Percentiles rank a stretch among this genome's conserved stretches.
Evolutionary conservation across 2,888 invertebrate genomes (phyloP).

Genomic region (Zhuqinia jingwanae): DNA sequence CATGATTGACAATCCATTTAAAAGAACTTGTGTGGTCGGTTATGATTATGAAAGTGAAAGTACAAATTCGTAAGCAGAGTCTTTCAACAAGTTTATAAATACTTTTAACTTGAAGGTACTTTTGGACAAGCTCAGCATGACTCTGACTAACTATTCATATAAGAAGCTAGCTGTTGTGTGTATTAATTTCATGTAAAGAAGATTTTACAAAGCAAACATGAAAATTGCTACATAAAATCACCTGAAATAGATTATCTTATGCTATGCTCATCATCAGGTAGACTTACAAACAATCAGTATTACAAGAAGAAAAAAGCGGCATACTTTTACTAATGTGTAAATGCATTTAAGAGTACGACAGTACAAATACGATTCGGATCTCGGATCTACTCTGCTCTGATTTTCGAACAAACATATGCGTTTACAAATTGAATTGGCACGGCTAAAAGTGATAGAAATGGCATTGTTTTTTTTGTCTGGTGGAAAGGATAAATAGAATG

Average conservation of each 20-base stretch:
- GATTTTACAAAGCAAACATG: too few species aligned
- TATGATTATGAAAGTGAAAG: background rate
- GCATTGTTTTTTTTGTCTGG: background rate
- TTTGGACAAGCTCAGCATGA: conserved; percentile 19
- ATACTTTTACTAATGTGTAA: background rate
- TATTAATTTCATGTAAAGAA: too few species aligned
- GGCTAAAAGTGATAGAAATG: conserved; percentile 41
- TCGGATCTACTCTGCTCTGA: background rate
- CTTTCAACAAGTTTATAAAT: conserved; percentile 2
- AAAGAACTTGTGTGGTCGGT: conserved; percentile 12
- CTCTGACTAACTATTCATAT: background rate
- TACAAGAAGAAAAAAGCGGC: background rate
- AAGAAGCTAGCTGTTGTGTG: too few species aligned
- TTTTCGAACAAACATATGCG: background rate
- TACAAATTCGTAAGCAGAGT: background rate
- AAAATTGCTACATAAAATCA: too few species aligned
- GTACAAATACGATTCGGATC: conserved; percentile 16
- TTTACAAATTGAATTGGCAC: conserved; percentile 44
- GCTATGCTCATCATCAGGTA: background rate
- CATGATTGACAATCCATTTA: background rate
- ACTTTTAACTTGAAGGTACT: conserved; percentile 33
- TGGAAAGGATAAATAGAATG: conserved; percentile 35
- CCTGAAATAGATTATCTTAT: too few species aligned
- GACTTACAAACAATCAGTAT: too few species aligned
- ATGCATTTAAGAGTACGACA: too few species aligned